Evolutionary conservation across 2,888 invertebrate genomes (phyloP), one percentile per base, ranked within the genome.

Genomic region (Myopa tessellatipennis): DNA sequence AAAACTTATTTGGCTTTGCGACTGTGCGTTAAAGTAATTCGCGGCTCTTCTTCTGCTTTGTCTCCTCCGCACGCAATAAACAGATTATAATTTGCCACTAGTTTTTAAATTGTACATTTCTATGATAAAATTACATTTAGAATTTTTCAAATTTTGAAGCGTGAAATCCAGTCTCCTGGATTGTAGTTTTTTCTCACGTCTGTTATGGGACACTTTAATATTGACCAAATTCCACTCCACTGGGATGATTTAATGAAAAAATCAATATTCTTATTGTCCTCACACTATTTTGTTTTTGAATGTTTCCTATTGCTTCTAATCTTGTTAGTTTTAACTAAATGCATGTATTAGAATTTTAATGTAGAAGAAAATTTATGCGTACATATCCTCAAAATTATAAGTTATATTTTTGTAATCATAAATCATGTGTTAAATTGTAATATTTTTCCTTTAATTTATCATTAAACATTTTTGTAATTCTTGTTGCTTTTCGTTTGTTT

Each of bases 41-140:
- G n/a, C 26, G 26, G 1, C 26, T 26, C 26, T 26, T 26, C n/a
- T 45, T 70, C 26, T 72, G 26, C 16, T n/a, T 61, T 3, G 7
- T n/a, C 10, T 40, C 18, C 8, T n/a, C 58, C 5, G 40, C 70
- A 63, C 73, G 40, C 61, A 45, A 26, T 45, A 7, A 61, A 60
- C 12, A 60, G 40, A 38, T 63, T 18, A 26, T 40, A 83, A 78
- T 81, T 80, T 83, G 81, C 81, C 82, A 80, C 81, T 71, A 81
- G 75, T 45, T 75, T 77, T 74, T 82, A 78, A 34, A 36, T 72
- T 72, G 71, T 72, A 72, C 52, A 69, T 45, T 45, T 45, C 45
- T 45, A 10, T 45, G 10, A 45, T 45, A 45, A 45, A 45, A 6
- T 6, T 45, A 45, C 45, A 10, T 45, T 6, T 45, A 45, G 45